These are phyloP conservation scores for Sinhomidia bicolor DNA, from an alignment of 2,888 invertebrate species.

Conservation along the genomic window DNA sequence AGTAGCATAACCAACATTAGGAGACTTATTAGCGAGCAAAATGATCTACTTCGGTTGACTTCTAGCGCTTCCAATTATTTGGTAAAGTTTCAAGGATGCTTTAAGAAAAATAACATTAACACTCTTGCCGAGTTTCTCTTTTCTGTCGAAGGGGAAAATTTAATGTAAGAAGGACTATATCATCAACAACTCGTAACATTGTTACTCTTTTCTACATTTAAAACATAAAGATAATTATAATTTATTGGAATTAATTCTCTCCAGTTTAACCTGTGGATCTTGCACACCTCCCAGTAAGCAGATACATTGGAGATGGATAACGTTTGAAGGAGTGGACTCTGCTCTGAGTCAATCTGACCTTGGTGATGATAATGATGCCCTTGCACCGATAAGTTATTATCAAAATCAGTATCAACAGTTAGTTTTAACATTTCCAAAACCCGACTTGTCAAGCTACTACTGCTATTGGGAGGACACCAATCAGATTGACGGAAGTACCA, in stretches of 20 bases:
- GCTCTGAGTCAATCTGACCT: neutral
- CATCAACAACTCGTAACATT: neutral
- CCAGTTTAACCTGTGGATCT: conserved; percentile 4
- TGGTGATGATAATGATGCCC: neutral
- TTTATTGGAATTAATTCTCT: too few relatives aligned
- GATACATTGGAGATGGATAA: conserved; percentile 11
- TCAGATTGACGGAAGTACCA: neutral
- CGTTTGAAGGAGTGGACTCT: conserved; percentile 35
- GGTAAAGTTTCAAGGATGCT: neutral
- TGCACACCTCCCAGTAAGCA: neutral
- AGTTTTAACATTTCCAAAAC: neutral
- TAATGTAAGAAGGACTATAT: neutral
- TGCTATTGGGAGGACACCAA: conserved; percentile 26
- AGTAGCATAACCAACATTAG: neutral
- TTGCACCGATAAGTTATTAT: neutral
- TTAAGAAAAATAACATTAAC: neutral
- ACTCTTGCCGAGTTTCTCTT: neutral
- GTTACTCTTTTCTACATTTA: neutral
- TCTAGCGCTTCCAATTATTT: conserved; percentile 13
- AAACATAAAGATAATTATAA: neutral
- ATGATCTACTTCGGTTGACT: neutral
- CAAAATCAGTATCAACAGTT: neutral
- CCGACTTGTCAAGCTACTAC: conserved; percentile 16
- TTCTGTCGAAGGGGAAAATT: conserved; percentile 24
- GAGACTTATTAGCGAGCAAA: neutral